These are phyloP conservation scores for Calypte anna DNA, from an alignment of 2,113 vertebrate species.

Conservation along the genomic window DNA sequence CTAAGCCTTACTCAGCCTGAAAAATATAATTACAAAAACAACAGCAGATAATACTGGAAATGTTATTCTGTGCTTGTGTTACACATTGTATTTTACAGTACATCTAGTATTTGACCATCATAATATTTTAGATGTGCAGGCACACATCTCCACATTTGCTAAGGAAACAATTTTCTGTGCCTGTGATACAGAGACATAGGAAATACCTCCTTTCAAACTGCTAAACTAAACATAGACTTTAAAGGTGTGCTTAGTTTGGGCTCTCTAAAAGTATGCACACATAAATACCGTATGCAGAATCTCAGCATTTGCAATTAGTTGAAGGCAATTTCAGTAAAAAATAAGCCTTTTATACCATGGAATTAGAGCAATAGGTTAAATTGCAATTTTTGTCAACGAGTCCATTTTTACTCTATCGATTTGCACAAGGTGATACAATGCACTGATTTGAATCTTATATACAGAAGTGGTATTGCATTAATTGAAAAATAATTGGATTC, in stretches of 20 bases:
- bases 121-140: neutral
- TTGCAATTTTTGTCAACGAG: conserved; percentile 42
- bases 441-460: conserved; percentile 58
- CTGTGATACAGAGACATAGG: neutral
- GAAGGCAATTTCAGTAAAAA: conserved; percentile 45
- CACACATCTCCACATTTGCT: neutral
- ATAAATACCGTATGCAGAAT: conserved; percentile 18
- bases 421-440: conserved; percentile 21
- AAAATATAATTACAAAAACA: neutral
- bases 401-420: conserved; percentile 55
- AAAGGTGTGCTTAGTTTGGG: neutral
- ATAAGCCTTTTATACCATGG: conserved; percentile 32
- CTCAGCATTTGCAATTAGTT: conserved; percentile 32
- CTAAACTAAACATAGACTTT: neutral
- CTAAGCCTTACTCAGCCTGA: neutral
- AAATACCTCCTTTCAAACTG: neutral
- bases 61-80: neutral
- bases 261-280: neutral
- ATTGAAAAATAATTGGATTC: conserved; percentile 51
- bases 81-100: neutral
- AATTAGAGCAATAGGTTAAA: conserved; percentile 46
- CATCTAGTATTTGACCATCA: neutral
- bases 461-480: conserved; percentile 37
- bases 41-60: neutral
- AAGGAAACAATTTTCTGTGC: neutral